phyloP scores from a whole-genome alignment of 2,113 vertebrate species.

The Semnornis frantzii region DNA sequence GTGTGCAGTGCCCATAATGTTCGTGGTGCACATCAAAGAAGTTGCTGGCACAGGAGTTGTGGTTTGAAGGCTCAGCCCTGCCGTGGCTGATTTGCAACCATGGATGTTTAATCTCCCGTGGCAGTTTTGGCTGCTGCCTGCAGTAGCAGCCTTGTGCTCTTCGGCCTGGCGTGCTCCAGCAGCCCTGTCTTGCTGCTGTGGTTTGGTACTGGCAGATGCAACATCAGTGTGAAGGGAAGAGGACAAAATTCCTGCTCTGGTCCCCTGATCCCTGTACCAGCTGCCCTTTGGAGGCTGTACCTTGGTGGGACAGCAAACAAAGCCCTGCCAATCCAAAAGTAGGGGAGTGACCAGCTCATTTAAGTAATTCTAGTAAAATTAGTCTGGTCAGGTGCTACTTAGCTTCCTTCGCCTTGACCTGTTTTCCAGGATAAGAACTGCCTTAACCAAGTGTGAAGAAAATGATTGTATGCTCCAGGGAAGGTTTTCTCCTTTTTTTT shows the following conservation, averaged over 20 bases:
- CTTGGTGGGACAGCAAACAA: neutral
- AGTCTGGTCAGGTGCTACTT: neutral
- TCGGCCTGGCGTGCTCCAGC: neutral
- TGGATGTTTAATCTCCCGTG: constrained; percentile 37
- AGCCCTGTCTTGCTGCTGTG: neutral
- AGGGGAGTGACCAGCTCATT: neutral
- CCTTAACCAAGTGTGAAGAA: neutral
- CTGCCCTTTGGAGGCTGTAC: neutral
- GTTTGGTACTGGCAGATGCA: neutral
- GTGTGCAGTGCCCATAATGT: constrained; percentile 4
- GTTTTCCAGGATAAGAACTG: neutral
- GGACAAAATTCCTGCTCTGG: neutral
- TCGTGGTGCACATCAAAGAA: constrained; percentile 38
- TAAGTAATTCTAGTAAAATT: neutral
- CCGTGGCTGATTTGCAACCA: constrained; percentile 10
- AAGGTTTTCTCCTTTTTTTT: neutral
- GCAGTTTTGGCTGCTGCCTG: constrained; percentile 27
- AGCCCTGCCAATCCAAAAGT: neutral
- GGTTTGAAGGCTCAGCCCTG: constrained; percentile 54
- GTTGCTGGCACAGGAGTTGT: constrained; percentile 26
- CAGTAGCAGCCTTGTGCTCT: constrained; percentile 16
- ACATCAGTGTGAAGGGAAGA: neutral
- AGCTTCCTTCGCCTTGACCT: neutral
- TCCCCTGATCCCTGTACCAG: neutral
- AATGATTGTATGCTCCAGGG: neutral